Percentiles rank a stretch among this genome's conserved stretches.
These are phyloP conservation scores for Synergus japonicus DNA, from an alignment of 2,888 invertebrate genomes.

Conservation along the genomic window DNA sequence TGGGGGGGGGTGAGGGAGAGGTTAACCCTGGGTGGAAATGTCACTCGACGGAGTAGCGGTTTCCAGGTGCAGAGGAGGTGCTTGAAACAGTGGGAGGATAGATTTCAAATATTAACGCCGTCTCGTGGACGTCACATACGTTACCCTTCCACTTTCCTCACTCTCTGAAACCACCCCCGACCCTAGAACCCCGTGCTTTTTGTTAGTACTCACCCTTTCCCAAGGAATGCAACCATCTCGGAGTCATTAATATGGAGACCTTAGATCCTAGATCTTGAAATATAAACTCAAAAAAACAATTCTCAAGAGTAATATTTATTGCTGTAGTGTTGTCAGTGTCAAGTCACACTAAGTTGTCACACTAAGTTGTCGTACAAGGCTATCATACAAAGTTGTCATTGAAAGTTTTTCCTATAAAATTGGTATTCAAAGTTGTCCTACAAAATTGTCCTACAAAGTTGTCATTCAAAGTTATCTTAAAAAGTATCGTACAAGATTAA, in stretches of 20 bases:
- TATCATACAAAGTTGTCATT: too few relatives aligned
- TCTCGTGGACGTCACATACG: slow-evolving; percentile 70
- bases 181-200: slow-evolving; percentile 1
- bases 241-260: background rate
- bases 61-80: slow-evolving; percentile 44
- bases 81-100: slow-evolving; percentile 43
- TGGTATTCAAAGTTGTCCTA: too few relatives aligned
- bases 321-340: too few relatives aligned
- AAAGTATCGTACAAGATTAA: too few relatives aligned
- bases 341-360: too few relatives aligned
- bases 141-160: slow-evolving; percentile 58
- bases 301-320: too few relatives aligned
- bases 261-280: background rate
- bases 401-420: too few relatives aligned
- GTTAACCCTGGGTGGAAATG: slow-evolving; percentile 58
- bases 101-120: slow-evolving; percentile 72
- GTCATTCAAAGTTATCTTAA: too few relatives aligned
- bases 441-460: too few relatives aligned
- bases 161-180: slow-evolving; percentile 44
- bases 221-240: background rate
- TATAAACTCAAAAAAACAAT: too few relatives aligned
- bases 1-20: slow-evolving; percentile 43
- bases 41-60: slow-evolving; percentile 61
- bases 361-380: too few relatives aligned
- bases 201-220: background rate